A percentile compares a stretch with the other conserved stretches of the same genome.
Evolutionary conservation across 2,797 vertebrate genomes (phyloP).

Genomic region (Anas georgica): DNA sequence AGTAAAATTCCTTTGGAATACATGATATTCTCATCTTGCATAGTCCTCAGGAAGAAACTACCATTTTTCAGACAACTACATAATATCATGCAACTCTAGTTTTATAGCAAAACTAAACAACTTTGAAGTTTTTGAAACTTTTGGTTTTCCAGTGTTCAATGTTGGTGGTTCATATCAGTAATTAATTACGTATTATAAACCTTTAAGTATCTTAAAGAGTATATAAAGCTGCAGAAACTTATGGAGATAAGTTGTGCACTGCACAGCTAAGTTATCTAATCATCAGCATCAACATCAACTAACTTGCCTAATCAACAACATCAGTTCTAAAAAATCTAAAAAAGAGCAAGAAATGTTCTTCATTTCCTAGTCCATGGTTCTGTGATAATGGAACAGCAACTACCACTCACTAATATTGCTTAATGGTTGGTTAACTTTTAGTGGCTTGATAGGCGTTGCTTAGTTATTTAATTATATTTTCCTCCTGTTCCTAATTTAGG

Average conservation of each 20-base stretch:
- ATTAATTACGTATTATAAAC: background rate
- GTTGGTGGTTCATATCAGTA: background rate
- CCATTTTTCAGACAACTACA: background rate
- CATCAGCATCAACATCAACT: too few relatives aligned
- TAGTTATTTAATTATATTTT: background rate
- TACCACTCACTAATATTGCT: background rate
- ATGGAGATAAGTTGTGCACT: background rate
- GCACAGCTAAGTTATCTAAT: too few relatives aligned
- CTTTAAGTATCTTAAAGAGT: background rate
- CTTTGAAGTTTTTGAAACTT: background rate
- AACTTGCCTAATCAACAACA: too few relatives aligned
- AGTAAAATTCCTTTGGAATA: background rate
- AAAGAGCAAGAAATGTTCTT: background rate
- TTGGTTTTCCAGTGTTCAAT: background rate
- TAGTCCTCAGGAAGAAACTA: background rate
- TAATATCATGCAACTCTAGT: background rate
- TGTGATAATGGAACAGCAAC: background rate
- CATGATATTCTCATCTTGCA: background rate
- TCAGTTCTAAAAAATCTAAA: background rate
- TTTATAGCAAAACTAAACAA: background rate
- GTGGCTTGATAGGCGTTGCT: background rate
- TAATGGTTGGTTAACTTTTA: background rate
- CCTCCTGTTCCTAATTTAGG: background rate
- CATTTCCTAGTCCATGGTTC: slow-evolving; percentile 15
- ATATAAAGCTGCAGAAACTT: background rate